Base-by-base conservation (phyloP, 35 echinoderm and acorn worm genomes). In the Chiridota heheva region DNA sequence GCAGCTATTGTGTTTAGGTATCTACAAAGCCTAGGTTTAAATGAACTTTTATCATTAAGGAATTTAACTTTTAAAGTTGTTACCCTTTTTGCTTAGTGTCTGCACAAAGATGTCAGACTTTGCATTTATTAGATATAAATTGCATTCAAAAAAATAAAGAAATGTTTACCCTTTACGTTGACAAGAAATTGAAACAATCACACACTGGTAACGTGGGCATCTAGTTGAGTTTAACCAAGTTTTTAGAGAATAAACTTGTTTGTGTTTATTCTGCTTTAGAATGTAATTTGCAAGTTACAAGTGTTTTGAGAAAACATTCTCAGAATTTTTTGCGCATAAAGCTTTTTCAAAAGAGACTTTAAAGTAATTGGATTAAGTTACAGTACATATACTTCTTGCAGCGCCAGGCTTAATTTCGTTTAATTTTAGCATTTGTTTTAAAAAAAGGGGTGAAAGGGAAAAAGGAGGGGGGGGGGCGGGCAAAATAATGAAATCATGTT, bases 201-300 rank as follows among this genome's bases (percentile, higher is more conserved):
- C 41, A 7, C 7, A 40, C 70, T 16, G 43, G 70, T 17, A 73
- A 30, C 20, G 18, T 51, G 20, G 70, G 70, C 12, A 0, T 73
- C 30, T 27, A 32, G 7, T n/a, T 73, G 7, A 73, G 15, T 27
- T 22, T 73, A 47, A 40, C 41, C 8, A 49, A 73, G 70, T 73
- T 73, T 24, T 22, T 10, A 47, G 70, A 36, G 37, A 73, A 49
- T 73, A 28, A 49, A 17, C 10, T 10, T 53, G 6, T 70, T 32
- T 73, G 70, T 73, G 70, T 5, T 25, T 73, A 32, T 73, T 13
- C 70, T 73, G 70, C 44, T 36, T 73, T 73, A 73, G 40, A 73
- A 51, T 13, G 27, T 40, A 47, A 73, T 73, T 51, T 73, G 5
- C 41, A 44, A 16, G 0, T 44, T 13, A 73, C 70, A 6, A 18